Percentiles rank a stretch among this genome's conserved stretches.
phyloP scores from a whole-genome alignment of 2,888 invertebrate genomes.

The Notodonta ziczac region DNA sequence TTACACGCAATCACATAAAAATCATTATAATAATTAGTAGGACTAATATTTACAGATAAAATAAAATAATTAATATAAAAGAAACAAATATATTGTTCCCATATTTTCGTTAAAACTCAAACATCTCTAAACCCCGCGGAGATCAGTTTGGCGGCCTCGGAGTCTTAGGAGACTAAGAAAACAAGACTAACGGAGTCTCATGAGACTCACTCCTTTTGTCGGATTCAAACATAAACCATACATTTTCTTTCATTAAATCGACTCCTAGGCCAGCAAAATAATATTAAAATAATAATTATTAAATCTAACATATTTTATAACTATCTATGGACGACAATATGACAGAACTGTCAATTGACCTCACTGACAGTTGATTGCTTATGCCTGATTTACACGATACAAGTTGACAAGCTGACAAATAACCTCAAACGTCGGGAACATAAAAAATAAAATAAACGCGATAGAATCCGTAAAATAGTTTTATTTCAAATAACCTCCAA shows the following conservation, averaged over 20 bases:
- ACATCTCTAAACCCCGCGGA: background rate
- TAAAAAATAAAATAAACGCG: too few relatives aligned
- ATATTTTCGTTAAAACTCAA: conserved; percentile 26
- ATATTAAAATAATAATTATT: background rate
- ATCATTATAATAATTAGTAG: conserved; percentile 13
- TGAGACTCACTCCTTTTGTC: too few relatives aligned
- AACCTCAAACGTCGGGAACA: too few relatives aligned
- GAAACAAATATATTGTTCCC: conserved; percentile 41
- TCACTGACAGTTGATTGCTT: background rate
- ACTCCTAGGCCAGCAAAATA: background rate
- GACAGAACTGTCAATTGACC: background rate
- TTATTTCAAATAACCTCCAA: too few relatives aligned
- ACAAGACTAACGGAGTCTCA: conserved; percentile 10
- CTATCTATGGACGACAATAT: background rate
- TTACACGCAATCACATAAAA: conserved; percentile 11
- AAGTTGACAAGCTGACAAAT: background rate
- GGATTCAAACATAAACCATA: too few relatives aligned
- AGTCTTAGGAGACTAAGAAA: conserved; percentile 11
- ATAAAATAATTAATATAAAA: conserved; percentile 8
- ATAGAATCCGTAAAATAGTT: too few relatives aligned
- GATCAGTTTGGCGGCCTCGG: conserved; percentile 4
- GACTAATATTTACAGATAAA: conserved; percentile 21
- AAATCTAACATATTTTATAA: background rate
- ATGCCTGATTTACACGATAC: background rate
- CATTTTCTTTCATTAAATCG: background rate